phyloP scores from a whole-genome alignment of 1,140 invertebrate genomes.

The Pararge aegeria region DNA sequence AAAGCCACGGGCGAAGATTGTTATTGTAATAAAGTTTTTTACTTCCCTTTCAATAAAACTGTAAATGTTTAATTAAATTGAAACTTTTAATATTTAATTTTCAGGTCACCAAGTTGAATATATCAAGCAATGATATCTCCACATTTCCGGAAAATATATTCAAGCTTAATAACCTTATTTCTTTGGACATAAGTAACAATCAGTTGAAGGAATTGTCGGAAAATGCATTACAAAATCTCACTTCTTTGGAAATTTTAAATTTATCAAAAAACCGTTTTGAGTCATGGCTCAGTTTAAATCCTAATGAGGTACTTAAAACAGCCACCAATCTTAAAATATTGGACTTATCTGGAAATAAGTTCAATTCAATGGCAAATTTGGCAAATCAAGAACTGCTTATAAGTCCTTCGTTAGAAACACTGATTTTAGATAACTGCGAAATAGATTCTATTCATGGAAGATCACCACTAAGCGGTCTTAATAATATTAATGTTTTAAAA shows the following conservation, averaged over 20 bases:
- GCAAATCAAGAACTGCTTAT: conserved; percentile 72
- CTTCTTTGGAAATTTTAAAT: conserved; percentile 75
- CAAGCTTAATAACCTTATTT: conserved; percentile 68
- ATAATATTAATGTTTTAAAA: conserved; percentile 75
- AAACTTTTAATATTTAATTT: conserved; percentile 33
- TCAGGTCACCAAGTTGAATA: conserved; percentile 74
- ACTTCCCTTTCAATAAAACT: too few relatives aligned
- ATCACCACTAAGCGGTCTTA: conserved; percentile 76
- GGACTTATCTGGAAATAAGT: conserved; percentile 74
- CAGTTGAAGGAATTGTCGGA: conserved; percentile 62
- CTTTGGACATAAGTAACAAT: conserved; percentile 81
- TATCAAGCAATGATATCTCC: conserved; percentile 84
- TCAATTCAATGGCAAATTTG: conserved; percentile 70
- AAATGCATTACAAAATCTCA: conserved; percentile 74
- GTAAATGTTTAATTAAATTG: too few relatives aligned
- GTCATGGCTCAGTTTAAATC: conserved; percentile 78
- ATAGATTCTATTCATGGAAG: conserved; percentile 77
- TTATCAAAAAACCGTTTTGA: conserved; percentile 79
- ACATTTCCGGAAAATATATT: conserved; percentile 67
- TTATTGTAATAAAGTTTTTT: conserved; percentile 44
- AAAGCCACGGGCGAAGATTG: too few relatives aligned
- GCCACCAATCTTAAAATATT: conserved; percentile 73
- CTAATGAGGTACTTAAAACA: conserved; percentile 66
- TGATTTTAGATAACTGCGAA: conserved; percentile 78
- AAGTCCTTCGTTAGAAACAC: conserved; percentile 73